Evolutionary conservation across 2,888 invertebrate species (phyloP), one percentile per base, ranked within the genome.

Genomic region (Ophraella communa): DNA sequence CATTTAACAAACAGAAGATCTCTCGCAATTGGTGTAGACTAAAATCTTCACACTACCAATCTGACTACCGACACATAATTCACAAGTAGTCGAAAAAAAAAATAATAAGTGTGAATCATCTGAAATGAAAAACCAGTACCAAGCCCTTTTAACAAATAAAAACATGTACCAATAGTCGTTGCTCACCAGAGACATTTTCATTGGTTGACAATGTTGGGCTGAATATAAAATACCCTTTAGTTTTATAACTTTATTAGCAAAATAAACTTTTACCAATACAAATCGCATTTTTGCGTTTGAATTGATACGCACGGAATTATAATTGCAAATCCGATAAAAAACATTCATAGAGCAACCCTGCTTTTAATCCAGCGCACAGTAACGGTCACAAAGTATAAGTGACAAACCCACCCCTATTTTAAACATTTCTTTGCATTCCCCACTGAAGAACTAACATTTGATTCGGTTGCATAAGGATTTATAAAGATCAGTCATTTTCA

Each of bases 11-110:
- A 67, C 65, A 67, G 18, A 39, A 79, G 79, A 78, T 79, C 10
- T 45, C 42, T 60, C 21, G 44, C 30, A 60, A 60, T 60, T 52
- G 60, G 60, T 60, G 42, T 74, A 75, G 75, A 74, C 77, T 78
- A 77, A 78, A 77, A 75, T 74, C 58, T 58, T 62, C 61, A 59
- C 53, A 60, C 51, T 68, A 69, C 71, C 73, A 71, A 71, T 68
- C 52, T 59, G 51, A 54, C 65, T 60, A 53, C 60, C 39, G 30
- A 47, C 42, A 42, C 45, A 35, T 47, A 42, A n/a, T 45, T 51
- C 39, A 42, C 56, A 42, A 51, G 47, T 17, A 18, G 17, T 56
- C 39, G n/a, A 56, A 55, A 24, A 21, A n/a, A n/a, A 53, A 24
- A 18, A 44, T 27, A 33, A 27, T 27, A 51, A 24, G 49, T 47